phyloP scores from a whole-genome alignment of 2,888 invertebrate genomes.

The Siphonodentalium dalli region DNA sequence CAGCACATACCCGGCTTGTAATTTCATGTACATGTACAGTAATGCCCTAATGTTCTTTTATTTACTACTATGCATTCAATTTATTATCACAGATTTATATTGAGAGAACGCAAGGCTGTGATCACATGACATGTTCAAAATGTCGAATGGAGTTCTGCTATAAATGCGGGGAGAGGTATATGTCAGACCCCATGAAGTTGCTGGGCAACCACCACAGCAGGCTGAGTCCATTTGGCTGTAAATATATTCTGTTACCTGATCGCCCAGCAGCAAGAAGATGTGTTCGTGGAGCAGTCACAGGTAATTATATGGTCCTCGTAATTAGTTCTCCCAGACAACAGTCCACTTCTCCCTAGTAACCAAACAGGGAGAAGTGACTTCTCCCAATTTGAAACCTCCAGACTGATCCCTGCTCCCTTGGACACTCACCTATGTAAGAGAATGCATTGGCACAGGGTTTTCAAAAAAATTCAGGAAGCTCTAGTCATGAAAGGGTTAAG shows the following conservation, averaged over 20 bases:
- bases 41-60: no score
- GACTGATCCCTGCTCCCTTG: neutral
- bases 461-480: no score
- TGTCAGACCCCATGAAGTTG: slow-evolving; percentile 55
- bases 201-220: slow-evolving; percentile 65
- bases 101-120: slow-evolving; percentile 65
- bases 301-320: no score
- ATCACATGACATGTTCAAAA: slow-evolving; percentile 65
- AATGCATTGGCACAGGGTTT: no score
- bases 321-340: no score
- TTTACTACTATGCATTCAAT: neutral
- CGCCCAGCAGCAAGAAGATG: slow-evolving; percentile 55
- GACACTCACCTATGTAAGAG: no score
- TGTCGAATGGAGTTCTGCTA: slow-evolving; percentile 66
- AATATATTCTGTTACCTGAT: slow-evolving; percentile 61
- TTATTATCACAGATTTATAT: slow-evolving; percentile 60
- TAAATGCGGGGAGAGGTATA: slow-evolving; percentile 62
- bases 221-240: slow-evolving; percentile 65
- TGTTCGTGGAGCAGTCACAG: slow-evolving; percentile 63
- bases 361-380: no score
- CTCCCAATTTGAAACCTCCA: no score
- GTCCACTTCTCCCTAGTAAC: no score
- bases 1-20: neutral
- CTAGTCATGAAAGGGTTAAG: no score
- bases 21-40: no score